Percentiles rank a stretch among this genome's conserved stretches.
Conservation (phyloP, 2,113 vertebrate genomes). For the Scomber colias region DNA sequence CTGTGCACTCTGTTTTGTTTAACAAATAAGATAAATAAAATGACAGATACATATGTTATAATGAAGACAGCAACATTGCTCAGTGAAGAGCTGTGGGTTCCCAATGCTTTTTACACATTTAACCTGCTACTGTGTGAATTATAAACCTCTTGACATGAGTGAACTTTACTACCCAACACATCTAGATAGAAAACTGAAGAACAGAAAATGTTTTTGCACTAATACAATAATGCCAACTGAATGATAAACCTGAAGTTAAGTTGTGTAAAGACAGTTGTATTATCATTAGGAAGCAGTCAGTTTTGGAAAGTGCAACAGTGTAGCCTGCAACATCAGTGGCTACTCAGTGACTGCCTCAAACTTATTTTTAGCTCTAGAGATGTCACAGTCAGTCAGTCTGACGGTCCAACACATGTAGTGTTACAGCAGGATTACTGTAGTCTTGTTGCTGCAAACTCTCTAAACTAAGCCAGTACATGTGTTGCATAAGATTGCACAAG, state of each 20-base stretch:
- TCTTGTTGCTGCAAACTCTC: neutral
- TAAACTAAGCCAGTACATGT: neutral
- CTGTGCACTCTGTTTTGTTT: too few species aligned
- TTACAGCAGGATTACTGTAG: neutral
- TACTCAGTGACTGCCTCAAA: neutral
- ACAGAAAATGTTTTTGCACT: too few species aligned
- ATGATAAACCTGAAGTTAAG: neutral
- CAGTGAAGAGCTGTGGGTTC: neutral
- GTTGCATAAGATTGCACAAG: neutral
- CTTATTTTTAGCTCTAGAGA: conserved; percentile 4
- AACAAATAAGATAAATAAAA: neutral
- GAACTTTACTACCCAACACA: neutral
- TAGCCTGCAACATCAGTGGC: neutral
- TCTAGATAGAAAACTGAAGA: neutral
- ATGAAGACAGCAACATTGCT: neutral
- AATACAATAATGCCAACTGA: too few species aligned
- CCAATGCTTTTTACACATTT: neutral
- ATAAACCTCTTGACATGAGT: too few species aligned
- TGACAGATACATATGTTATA: neutral
- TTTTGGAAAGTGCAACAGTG: neutral
- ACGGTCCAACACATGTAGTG: neutral
- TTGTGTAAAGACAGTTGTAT: neutral
- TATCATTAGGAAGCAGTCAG: neutral
- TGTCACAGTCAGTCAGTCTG: neutral
- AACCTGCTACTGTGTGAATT: neutral